phyloP scores from a whole-genome alignment of 1,140 invertebrate species.

The Pseudomyrmex sp. region DNA sequence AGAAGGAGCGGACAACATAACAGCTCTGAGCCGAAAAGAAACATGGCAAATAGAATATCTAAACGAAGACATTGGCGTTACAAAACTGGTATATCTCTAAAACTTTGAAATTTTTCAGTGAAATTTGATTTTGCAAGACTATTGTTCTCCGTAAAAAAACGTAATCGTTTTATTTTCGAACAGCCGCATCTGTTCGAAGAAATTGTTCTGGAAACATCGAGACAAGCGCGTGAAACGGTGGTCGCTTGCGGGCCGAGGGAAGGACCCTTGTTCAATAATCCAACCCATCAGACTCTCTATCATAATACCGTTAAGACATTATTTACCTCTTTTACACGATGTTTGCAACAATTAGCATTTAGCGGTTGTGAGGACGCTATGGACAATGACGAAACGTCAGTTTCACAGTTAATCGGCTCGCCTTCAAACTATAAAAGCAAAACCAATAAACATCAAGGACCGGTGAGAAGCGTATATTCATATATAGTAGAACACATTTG shows the following conservation, averaged over 20 bases:
- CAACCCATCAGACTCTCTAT: conserved; percentile 88
- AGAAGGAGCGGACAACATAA: conserved; percentile 92
- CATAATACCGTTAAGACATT: conserved; percentile 90
- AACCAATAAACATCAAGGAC: conserved; percentile 79
- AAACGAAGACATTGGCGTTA: conserved; percentile 92
- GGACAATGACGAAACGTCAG: conserved; percentile 86
- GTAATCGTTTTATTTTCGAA: conserved; percentile 76
- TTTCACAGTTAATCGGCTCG: conserved; percentile 88
- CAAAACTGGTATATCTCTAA: conserved; percentile 88
- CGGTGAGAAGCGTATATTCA: conserved; percentile 63
- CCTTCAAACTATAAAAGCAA: conserved; percentile 85
- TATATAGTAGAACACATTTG: too few species aligned
- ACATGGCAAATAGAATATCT: conserved; percentile 95
- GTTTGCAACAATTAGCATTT: conserved; percentile 88
- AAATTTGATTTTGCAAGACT: conserved; percentile 17
- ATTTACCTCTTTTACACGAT: conserved; percentile 88
- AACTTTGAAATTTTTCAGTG: not conserved
- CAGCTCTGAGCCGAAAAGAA: conserved; percentile 92
- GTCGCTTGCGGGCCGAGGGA: conserved; percentile 90
- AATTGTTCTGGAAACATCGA: conserved; percentile 93
- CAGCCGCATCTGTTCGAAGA: conserved; percentile 95
- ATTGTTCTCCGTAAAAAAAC: conserved; percentile 14
- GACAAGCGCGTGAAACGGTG: conserved; percentile 94
- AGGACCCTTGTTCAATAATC: conserved; percentile 88
- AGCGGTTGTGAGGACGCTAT: conserved; percentile 87